Conservation (phyloP, 2,113 vertebrate species). For the Panthera tigris region DNA sequence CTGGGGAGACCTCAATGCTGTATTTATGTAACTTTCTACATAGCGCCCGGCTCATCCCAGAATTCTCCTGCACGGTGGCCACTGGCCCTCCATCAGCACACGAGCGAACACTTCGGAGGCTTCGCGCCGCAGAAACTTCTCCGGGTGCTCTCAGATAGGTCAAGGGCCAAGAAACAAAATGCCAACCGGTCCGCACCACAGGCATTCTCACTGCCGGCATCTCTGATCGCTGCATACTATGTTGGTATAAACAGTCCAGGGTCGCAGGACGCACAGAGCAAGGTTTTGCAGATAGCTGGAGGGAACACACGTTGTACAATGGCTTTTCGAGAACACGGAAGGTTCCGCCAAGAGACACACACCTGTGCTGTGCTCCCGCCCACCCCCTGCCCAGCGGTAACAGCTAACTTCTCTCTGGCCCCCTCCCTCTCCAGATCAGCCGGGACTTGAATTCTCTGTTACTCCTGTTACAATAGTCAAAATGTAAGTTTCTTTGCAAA, state of each 20-base stretch:
- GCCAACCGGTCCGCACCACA: neutral
- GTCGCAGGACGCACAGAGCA: too few relatives aligned
- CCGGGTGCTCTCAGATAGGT: neutral
- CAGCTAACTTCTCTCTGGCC: neutral
- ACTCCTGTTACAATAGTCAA: too few relatives aligned
- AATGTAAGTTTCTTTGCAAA: neutral
- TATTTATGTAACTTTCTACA: neutral
- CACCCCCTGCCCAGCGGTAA: rapidly evolving
- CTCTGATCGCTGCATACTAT: neutral
- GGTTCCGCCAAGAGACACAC: neutral
- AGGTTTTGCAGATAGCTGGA: neutral
- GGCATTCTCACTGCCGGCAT: neutral
- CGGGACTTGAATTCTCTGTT: neutral
- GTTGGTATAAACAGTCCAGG: neutral
- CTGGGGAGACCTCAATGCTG: neutral
- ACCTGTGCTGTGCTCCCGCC: rapidly evolving
- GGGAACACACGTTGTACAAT: too few relatives aligned
- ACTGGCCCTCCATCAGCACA: rapidly evolving
- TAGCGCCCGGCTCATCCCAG: neutral
- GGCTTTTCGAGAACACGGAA: neutral
- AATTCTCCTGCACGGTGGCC: neutral
- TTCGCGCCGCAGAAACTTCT: neutral
- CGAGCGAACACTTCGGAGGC: neutral
- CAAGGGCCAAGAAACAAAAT: neutral
- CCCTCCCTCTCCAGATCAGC: neutral